phyloP scores from a whole-genome alignment of 1,140 invertebrate species.

The Zeugodacus cucurbitae region DNA sequence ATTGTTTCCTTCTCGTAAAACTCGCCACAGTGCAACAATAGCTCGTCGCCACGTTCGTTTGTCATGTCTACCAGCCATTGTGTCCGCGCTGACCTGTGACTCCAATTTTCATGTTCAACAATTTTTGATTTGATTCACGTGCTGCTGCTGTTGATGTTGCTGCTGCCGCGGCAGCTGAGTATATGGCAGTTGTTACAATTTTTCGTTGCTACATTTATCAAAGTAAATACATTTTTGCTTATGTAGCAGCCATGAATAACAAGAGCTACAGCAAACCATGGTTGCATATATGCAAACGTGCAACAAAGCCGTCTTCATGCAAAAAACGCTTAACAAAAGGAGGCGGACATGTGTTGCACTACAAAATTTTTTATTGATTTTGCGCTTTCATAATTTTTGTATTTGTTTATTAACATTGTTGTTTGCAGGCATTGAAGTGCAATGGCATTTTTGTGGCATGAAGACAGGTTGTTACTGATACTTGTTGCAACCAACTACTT shows the following conservation, averaged over 20 bases:
- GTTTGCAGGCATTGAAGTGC: no score
- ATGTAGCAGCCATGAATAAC: neutral
- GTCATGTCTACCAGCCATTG: neutral
- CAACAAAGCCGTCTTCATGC: neutral
- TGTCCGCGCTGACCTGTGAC: slow-evolving; percentile 10
- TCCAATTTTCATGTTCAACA: slow-evolving; percentile 33
- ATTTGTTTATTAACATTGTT: neutral
- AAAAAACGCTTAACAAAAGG: neutral
- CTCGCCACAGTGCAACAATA: no score
- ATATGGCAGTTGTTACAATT: neutral
- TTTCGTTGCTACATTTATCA: neutral
- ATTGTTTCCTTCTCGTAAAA: neutral
- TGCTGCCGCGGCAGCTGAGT: neutral
- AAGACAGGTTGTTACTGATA: neutral
- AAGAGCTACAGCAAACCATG: neutral
- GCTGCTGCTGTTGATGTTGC: neutral
- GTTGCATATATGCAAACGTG: neutral
- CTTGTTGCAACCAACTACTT: neutral
- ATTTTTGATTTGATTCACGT: slow-evolving; percentile 28
- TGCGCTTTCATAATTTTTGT: neutral
- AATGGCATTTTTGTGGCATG: neutral
- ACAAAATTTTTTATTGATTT: neutral
- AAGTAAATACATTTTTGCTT: no score
- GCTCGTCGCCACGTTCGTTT: neutral
- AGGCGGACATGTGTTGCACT: neutral